phyloP scores from a whole-genome alignment of 2,113 vertebrate species.

The Misgurnus mizolepis region DNA sequence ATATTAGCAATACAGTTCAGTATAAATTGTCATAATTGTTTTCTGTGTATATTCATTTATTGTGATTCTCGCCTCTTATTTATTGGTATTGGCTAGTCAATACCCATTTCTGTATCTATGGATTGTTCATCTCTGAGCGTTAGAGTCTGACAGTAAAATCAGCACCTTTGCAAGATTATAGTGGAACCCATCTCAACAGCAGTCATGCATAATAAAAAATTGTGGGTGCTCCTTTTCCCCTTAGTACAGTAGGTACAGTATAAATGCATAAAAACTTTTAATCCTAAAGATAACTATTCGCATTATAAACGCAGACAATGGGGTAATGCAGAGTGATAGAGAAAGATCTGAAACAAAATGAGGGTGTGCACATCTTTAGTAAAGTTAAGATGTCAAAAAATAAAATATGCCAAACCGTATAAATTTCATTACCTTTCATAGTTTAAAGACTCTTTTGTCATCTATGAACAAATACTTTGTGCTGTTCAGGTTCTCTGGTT shows the following conservation, averaged over 20 bases:
- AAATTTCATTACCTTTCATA: too few relatives aligned
- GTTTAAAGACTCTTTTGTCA: too few relatives aligned
- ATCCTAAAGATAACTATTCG: not conserved
- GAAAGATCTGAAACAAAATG: not conserved
- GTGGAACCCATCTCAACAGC: not conserved
- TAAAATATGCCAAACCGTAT: too few relatives aligned
- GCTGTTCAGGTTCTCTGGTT: too few relatives aligned
- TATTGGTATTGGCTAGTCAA: not conserved
- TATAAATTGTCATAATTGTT: slow-evolving; percentile 18
- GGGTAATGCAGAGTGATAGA: not conserved
- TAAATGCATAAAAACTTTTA: not conserved
- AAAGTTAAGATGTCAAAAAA: too few relatives aligned
- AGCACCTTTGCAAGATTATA: not conserved
- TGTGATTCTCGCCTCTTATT: not conserved
- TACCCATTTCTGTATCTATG: not conserved
- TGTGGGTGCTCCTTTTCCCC: not conserved
- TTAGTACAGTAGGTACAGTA: not conserved
- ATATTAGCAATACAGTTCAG: not conserved
- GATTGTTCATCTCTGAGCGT: slow-evolving; percentile 4
- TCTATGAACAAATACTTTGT: too few relatives aligned
- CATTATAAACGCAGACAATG: too few relatives aligned
- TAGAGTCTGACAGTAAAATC: slow-evolving; percentile 9
- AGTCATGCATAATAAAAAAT: not conserved
- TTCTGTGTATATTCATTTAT: not conserved
- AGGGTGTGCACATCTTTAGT: too few relatives aligned